A percentile compares a stretch with the other conserved stretches of the same genome.
Evolutionary conservation across 2,888 invertebrate species (phyloP).

Genomic region (Cheilosia soror): DNA sequence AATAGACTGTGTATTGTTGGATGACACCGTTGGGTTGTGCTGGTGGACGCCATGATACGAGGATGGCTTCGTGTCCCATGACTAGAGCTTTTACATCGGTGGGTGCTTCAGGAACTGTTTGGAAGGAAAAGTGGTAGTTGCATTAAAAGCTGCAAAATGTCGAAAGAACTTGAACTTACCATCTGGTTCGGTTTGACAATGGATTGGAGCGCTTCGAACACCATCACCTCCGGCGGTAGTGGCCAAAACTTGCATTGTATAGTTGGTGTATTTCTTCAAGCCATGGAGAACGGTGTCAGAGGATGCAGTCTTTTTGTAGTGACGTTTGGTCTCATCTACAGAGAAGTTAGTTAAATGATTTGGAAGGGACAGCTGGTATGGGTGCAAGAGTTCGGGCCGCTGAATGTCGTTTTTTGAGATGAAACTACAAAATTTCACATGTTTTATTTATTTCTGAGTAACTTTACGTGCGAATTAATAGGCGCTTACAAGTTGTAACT

Average conservation of each 20-base stretch:
- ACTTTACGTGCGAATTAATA: too few relatives aligned
- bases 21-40: constrained; percentile 96
- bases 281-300: constrained; percentile 97
- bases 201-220: constrained; percentile 89
- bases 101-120: constrained; percentile 94
- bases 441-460: too few relatives aligned
- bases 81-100: constrained; percentile 96
- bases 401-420: background rate
- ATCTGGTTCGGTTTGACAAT: constrained; percentile 98
- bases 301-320: constrained; percentile 95
- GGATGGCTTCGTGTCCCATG: constrained; percentile 95
- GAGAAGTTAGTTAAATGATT: constrained; percentile 58
- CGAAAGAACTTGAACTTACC: constrained; percentile 85
- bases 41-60: constrained; percentile 97
- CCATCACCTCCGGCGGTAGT: constrained; percentile 98
- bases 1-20: constrained; percentile 96
- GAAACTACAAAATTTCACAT: background rate
- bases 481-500: too few relatives aligned
- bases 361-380: background rate
- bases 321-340: constrained; percentile 94
- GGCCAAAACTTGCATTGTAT: constrained; percentile 97
- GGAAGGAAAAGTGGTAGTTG: constrained; percentile 46
- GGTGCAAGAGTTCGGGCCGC: background rate
- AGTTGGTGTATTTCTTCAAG: constrained; percentile 97
- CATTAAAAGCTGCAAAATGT: background rate